These are phyloP conservation scores for Acrobasis suavella DNA, from an alignment of 2,888 invertebrate genomes.

Conservation along the genomic window DNA sequence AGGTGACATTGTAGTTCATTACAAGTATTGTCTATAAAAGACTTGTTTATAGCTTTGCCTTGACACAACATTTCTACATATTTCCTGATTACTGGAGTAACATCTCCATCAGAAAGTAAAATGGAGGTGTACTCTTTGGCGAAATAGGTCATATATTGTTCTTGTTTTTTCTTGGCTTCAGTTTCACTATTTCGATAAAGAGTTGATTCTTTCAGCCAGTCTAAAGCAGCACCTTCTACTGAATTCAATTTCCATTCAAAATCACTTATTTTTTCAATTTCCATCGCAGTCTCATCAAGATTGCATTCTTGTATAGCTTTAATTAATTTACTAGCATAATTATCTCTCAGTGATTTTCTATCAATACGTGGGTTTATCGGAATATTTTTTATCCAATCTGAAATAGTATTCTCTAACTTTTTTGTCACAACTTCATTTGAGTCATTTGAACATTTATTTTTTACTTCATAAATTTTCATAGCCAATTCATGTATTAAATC, in stretches of 20 bases:
- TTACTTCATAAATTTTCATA: constrained; percentile 21
- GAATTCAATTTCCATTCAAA: neutral
- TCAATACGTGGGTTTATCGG: constrained; percentile 27
- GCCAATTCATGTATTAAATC: constrained; percentile 29
- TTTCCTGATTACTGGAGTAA: neutral
- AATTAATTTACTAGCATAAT: constrained; percentile 15
- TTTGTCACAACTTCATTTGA: neutral
- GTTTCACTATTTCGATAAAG: neutral
- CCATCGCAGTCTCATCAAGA: constrained; percentile 7
- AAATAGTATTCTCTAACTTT: constrained; percentile 26
- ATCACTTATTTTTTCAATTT: neutral
- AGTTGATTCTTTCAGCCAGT: neutral
- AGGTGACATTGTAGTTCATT: neutral
- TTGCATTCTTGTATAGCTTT: constrained; percentile 18
- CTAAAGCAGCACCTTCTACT: neutral
- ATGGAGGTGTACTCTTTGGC: neutral
- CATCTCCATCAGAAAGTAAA: neutral
- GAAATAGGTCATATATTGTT: neutral
- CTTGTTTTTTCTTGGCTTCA: neutral
- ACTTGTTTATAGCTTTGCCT: neutral
- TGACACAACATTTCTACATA: neutral
- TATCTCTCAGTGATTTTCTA: constrained; percentile 20
- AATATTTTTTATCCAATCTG: constrained; percentile 35
- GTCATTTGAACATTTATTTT: neutral
- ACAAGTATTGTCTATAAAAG: neutral